A percentile compares a stretch with the other conserved stretches of the same genome.
Conservation (phyloP, 2,113 vertebrate genomes). For the Lagopus muta region DNA sequence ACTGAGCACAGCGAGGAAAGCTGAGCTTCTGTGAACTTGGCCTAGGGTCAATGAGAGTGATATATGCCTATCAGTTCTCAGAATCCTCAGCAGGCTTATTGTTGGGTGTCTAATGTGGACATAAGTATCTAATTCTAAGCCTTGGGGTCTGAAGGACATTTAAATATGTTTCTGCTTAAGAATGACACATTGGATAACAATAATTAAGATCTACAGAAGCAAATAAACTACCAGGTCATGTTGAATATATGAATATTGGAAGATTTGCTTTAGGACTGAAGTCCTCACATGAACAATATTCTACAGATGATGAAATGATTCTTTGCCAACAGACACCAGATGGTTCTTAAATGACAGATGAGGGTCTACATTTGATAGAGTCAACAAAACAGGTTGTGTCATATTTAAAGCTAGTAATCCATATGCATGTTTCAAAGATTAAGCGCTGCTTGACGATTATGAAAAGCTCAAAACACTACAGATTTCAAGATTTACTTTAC, state of each 20-base stretch:
- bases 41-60: neutral
- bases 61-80: neutral
- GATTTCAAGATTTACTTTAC: neutral
- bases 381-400: conserved; percentile 36
- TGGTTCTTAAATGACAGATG: conserved; percentile 59
- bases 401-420: conserved; percentile 16
- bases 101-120: neutral
- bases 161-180: conserved; percentile 7
- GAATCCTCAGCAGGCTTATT: neutral
- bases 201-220: neutral
- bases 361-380: conserved; percentile 45
- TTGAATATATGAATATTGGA: neutral
- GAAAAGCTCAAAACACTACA: neutral
- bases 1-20: neutral
- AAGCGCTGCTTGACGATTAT: neutral
- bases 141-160: neutral
- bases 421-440: neutral
- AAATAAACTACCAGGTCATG: neutral
- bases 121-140: neutral
- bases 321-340: conserved; percentile 61
- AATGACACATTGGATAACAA: conserved; percentile 1
- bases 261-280: conserved; percentile 28
- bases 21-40: neutral
- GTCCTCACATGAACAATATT: conserved; percentile 3
- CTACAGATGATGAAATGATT: conserved; percentile 38